These are phyloP conservation scores for Graphium colonna DNA, from an alignment of 2,888 invertebrate genomes.

Conservation along the genomic window DNA sequence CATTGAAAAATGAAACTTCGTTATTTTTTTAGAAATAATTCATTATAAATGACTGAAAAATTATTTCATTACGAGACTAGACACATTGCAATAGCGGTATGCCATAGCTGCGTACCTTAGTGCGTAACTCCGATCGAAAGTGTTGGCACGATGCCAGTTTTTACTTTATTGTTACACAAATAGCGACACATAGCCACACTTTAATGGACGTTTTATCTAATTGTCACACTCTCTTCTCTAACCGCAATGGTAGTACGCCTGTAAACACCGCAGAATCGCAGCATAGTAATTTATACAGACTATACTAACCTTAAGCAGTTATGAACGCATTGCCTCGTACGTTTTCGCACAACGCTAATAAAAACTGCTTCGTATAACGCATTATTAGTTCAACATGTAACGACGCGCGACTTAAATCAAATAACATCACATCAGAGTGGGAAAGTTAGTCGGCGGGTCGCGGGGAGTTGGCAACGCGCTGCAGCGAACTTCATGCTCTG, in stretches of 20 bases:
- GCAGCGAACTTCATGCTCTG: constrained; percentile 62
- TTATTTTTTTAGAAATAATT: not conserved
- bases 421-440: constrained; percentile 42
- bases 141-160: constrained; percentile 66
- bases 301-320: no score
- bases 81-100: constrained; percentile 24
- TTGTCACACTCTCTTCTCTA: constrained; percentile 43
- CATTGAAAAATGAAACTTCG: no score
- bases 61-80: constrained; percentile 15
- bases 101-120: constrained; percentile 48
- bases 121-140: constrained; percentile 56
- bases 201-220: constrained; percentile 63
- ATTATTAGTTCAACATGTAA: constrained; percentile 5
- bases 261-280: constrained; percentile 14
- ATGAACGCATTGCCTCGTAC: not conserved
- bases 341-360: not conserved
- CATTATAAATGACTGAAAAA: not conserved
- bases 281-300: constrained; percentile 38
- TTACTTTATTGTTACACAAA: constrained; percentile 76
- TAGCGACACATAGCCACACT: constrained; percentile 57
- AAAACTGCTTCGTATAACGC: constrained; percentile 6
- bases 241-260: constrained; percentile 48
- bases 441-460: constrained; percentile 50
- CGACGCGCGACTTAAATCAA: constrained; percentile 26
- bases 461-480: constrained; percentile 42